Percentiles rank a stretch among this genome's conserved stretches.
These are phyloP conservation scores for Alentia gelatinosa DNA, from an alignment of 2,888 invertebrate species.

Conservation along the genomic window DNA sequence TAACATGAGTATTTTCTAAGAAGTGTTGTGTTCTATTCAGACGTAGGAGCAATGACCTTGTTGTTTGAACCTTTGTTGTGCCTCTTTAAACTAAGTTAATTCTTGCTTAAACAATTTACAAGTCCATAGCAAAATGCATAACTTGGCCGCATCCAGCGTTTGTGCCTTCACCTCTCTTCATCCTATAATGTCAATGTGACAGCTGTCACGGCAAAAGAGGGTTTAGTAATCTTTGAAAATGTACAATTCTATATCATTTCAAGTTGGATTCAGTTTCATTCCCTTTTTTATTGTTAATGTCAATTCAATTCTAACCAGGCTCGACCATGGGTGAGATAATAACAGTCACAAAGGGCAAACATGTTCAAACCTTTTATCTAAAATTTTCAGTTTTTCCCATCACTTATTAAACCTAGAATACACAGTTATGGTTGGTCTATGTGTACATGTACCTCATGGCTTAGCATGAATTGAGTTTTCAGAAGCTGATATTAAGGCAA, in stretches of 20 bases:
- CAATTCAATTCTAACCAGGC: neutral
- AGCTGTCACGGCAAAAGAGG: neutral
- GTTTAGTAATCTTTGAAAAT: neutral
- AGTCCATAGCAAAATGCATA: neutral
- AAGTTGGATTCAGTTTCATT: neutral
- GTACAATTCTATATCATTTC: neutral
- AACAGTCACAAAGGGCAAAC: too few relatives aligned
- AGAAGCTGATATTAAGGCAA: too few relatives aligned
- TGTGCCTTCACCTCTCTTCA: neutral
- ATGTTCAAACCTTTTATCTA: too few relatives aligned
- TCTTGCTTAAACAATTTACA: neutral
- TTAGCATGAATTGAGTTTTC: too few relatives aligned
- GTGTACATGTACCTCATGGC: too few relatives aligned
- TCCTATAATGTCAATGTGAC: neutral
- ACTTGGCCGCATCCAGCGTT: neutral
- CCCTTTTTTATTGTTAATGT: neutral
- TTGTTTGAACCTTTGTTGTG: conserved; percentile 1
- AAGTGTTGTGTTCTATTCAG: neutral
- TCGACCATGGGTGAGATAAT: too few relatives aligned
- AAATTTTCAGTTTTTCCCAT: too few relatives aligned
- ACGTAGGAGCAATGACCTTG: neutral
- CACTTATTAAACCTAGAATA: too few relatives aligned
- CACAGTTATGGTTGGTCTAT: too few relatives aligned
- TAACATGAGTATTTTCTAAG: too few relatives aligned
- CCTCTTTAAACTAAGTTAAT: neutral